Conservation (phyloP, 1,140 invertebrate species). For the Temnothorax longispinosus region DNA sequence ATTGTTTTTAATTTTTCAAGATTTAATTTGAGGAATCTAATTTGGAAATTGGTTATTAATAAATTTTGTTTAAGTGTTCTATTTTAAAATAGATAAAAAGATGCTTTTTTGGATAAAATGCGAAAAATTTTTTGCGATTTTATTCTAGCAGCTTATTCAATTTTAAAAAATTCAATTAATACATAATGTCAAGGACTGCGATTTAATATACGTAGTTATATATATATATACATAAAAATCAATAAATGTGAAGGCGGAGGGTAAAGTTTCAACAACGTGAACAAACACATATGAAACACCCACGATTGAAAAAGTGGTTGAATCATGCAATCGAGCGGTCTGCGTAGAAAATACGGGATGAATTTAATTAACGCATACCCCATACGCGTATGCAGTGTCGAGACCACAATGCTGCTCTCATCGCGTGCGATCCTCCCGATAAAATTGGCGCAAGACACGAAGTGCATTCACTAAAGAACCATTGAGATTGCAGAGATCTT, state of each 20-base stretch:
- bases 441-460: constrained; percentile 33
- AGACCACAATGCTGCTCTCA: constrained; percentile 23
- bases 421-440: constrained; percentile 8
- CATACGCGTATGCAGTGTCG: not conserved
- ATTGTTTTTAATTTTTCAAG: not conserved
- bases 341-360: constrained; percentile 18
- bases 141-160: not conserved
- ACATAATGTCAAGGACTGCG: not conserved
- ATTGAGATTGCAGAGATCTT: constrained; percentile 24
- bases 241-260: constrained; percentile 13
- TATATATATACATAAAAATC: constrained; percentile 9
- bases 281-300: not conserved
- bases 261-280: constrained; percentile 39
- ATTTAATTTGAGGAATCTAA: not conserved
- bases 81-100: constrained; percentile 9
- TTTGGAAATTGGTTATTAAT: not conserved
- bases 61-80: not conserved
- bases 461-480: constrained; percentile 3
- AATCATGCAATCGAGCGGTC: constrained; percentile 18
- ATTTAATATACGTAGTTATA: constrained; percentile 10
- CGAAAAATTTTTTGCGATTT: not conserved
- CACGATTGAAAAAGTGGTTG: not conserved
- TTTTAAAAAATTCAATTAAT: constrained; percentile 15
- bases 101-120: not conserved
- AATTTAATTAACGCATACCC: constrained; percentile 41